Evolutionary conservation across 2,797 vertebrate genomes (phyloP).

Genomic region (Epinephelus coioides): DNA sequence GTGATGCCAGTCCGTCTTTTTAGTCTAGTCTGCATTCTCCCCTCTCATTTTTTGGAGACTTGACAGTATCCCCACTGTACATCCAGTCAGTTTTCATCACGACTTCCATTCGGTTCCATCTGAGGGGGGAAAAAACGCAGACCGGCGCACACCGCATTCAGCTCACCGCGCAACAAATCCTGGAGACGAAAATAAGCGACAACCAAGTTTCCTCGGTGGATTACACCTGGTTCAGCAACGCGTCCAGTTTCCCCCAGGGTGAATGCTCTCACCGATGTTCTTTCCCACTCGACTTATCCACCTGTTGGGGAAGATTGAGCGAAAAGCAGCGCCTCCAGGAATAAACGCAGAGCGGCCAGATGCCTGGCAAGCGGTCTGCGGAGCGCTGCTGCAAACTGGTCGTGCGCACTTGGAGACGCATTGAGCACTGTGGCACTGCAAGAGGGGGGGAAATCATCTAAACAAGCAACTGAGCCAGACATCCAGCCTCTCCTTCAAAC

Average conservation of each 20-base stretch:
- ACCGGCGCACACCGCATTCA: conserved; percentile 53
- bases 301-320: conserved; percentile 74
- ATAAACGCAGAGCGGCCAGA: conserved; percentile 60
- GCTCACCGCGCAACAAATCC: conserved; percentile 56
- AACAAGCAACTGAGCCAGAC: conserved; percentile 28
- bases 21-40: conserved; percentile 51
- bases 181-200: conserved; percentile 41
- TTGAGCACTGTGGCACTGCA: conserved; percentile 57
- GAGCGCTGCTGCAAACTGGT: conserved; percentile 74
- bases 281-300: conserved; percentile 61
- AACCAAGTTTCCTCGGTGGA: conserved; percentile 61
- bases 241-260: conserved; percentile 18
- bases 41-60: conserved; percentile 47
- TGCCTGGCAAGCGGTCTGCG: conserved; percentile 70
- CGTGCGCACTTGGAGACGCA: conserved; percentile 82
- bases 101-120: conserved; percentile 55
- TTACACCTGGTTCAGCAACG: conserved; percentile 32
- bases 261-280: conserved; percentile 22
- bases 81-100: conserved; percentile 68
- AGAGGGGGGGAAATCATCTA: conserved; percentile 13
- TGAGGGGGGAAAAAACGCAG: conserved; percentile 17
- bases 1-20: conserved; percentile 42
- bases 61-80: conserved; percentile 38
- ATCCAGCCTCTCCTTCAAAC: conserved; percentile 15
- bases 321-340: conserved; percentile 57